phyloP scores from a whole-genome alignment of 1,140 invertebrate species.

The Drosophila sp. region DNA sequence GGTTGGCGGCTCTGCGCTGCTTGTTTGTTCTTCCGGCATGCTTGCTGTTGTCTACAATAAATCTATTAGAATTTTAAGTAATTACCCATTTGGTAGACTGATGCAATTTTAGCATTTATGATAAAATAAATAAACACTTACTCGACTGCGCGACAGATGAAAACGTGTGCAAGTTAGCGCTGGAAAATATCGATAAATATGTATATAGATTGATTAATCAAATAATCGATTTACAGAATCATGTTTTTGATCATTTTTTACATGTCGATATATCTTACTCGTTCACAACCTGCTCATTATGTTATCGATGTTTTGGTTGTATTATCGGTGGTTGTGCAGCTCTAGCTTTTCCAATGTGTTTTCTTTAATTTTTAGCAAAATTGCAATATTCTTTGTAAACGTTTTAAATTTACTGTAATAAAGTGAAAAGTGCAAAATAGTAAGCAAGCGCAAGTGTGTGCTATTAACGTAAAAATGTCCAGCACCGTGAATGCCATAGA shows the following conservation, averaged over 20 bases:
- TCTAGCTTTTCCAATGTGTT: constrained; percentile 45
- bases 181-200: no score
- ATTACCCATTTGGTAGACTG: constrained; percentile 16
- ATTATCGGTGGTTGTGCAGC: constrained; percentile 31
- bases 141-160: constrained; percentile 63
- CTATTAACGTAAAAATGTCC: not conserved
- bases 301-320: constrained; percentile 14
- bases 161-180: constrained; percentile 68
- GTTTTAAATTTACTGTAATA: not conserved
- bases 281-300: constrained; percentile 3
- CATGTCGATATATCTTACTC: not conserved
- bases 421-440: not conserved
- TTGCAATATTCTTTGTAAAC: constrained; percentile 36
- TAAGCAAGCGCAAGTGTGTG: constrained; percentile 9
- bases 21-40: constrained; percentile 50
- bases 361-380: constrained; percentile 42
- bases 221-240: no score
- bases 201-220: no score
- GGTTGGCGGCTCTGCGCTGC: constrained; percentile 26
- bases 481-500: not conserved
- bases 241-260: no score
- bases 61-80: constrained; percentile 16
- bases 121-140: constrained; percentile 34
- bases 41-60: constrained; percentile 29
- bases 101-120: constrained; percentile 30